Evolutionary conservation across 2,888 invertebrate species (phyloP).

Genomic region (Folsomia candida): DNA sequence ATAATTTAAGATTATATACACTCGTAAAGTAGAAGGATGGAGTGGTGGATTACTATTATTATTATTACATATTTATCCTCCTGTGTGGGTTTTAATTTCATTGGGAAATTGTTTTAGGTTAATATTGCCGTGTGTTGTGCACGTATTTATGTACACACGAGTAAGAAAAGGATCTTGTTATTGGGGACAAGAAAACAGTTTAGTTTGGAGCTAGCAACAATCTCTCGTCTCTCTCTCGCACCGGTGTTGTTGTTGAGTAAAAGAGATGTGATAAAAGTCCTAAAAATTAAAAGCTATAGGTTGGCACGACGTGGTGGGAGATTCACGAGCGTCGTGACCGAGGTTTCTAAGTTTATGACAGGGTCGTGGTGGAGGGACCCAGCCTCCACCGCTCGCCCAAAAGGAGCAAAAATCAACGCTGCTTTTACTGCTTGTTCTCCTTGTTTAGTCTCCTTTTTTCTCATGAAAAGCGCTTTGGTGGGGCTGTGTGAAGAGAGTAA

Average conservation of each 20-base stretch:
- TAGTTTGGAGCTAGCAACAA: too few relatives aligned
- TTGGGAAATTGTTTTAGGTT: too few relatives aligned
- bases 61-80: conserved; percentile 29
- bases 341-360: conserved; percentile 39
- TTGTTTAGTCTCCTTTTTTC: conserved; percentile 8
- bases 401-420: background rate
- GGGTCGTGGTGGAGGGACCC: conserved; percentile 47
- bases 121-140: too few relatives aligned
- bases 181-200: too few relatives aligned
- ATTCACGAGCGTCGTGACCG: conserved; percentile 48
- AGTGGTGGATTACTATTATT: too few relatives aligned
- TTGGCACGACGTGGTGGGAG: conserved; percentile 22
- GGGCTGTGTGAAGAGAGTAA: conserved; percentile 19
- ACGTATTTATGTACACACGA: too few relatives aligned
- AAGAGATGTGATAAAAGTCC: background rate
- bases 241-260: background rate
- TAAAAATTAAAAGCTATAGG: background rate
- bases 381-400: background rate
- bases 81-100: conserved; percentile 11
- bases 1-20: conserved; percentile 22
- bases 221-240: too few relatives aligned
- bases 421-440: conserved; percentile 4
- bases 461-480: conserved; percentile 39
- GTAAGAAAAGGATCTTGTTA: too few relatives aligned
- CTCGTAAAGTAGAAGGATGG: too few relatives aligned